Conservation (phyloP, 2,113 vertebrate species). For the Accipiter cooperii region DNA sequence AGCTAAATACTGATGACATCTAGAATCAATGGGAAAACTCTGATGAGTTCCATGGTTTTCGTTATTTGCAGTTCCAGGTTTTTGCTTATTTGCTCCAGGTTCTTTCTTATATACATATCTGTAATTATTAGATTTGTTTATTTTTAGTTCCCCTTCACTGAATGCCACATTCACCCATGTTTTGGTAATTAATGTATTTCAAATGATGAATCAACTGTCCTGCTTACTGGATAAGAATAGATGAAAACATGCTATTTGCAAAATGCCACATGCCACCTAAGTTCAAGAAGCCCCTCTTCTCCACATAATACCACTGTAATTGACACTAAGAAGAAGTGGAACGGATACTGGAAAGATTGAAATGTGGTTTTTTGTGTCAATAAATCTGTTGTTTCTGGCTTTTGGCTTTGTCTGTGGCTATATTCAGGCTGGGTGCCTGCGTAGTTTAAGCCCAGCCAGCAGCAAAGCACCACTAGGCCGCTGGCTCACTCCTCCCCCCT, state of each 20-base stretch:
- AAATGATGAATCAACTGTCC: neutral
- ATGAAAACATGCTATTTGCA: neutral
- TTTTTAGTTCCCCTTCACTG: neutral
- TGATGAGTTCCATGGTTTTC: neutral
- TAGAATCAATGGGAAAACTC: neutral
- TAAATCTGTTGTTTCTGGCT: neutral
- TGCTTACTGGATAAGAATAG: neutral
- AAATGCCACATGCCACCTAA: neutral
- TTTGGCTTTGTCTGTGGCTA: neutral
- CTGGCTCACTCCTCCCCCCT: too few relatives aligned
- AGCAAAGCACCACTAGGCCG: too few relatives aligned
- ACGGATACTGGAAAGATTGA: conserved; percentile 44
- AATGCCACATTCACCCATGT: neutral
- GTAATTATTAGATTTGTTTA: neutral
- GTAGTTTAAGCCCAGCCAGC: too few relatives aligned
- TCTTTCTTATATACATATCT: neutral
- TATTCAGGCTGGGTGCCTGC: neutral
- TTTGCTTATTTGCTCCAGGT: neutral
- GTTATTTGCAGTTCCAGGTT: neutral
- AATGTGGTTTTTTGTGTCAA: neutral
- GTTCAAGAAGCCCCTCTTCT: neutral
- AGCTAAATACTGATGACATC: neutral
- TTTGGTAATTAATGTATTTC: neutral
- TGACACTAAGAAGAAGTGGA: neutral
- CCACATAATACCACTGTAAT: neutral